Conservation (phyloP, 64 coral and sea anemone genomes). For the Cladopsammia gracilis region DNA sequence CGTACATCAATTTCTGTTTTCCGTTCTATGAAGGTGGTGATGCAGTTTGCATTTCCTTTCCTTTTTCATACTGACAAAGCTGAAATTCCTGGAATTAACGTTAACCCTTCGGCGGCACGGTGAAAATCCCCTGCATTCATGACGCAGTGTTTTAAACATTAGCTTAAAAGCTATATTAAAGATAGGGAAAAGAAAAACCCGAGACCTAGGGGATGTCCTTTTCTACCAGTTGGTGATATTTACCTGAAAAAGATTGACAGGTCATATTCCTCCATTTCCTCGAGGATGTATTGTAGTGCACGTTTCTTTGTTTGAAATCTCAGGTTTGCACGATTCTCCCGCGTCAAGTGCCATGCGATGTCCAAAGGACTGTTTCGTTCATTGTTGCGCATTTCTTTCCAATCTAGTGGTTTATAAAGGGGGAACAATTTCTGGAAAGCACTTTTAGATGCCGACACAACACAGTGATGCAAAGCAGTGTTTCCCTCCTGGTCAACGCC, state of each 20-base stretch:
- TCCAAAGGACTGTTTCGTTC: slow-evolving; percentile 32
- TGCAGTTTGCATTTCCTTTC: neutral
- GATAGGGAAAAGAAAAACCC: too few relatives aligned
- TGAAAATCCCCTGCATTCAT: neutral
- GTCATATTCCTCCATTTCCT: neutral
- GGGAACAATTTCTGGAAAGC: slow-evolving; percentile 47
- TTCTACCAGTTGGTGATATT: neutral
- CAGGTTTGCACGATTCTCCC: neutral
- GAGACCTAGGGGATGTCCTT: too few relatives aligned
- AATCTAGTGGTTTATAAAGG: neutral
- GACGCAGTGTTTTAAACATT: too few relatives aligned
- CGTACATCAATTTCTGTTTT: neutral
- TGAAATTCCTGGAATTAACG: slow-evolving; percentile 45
- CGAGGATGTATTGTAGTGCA: neutral
- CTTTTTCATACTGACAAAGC: slow-evolving; percentile 49
- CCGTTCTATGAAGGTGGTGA: slow-evolving; percentile 22
- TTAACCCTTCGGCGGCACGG: neutral
- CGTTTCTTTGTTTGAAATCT: neutral
- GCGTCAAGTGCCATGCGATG: neutral
- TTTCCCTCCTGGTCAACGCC: slow-evolving; percentile 55
- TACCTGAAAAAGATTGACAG: neutral
- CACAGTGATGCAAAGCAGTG: slow-evolving; percentile 55
- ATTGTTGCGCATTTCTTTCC: slow-evolving; percentile 38
- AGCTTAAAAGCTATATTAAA: too few relatives aligned
- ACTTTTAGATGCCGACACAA: slow-evolving; percentile 17